A percentile compares a stretch with the other conserved stretches of the same genome.
phyloP scores from a whole-genome alignment of 2,888 invertebrate genomes.

The Ochropleura plecta region DNA sequence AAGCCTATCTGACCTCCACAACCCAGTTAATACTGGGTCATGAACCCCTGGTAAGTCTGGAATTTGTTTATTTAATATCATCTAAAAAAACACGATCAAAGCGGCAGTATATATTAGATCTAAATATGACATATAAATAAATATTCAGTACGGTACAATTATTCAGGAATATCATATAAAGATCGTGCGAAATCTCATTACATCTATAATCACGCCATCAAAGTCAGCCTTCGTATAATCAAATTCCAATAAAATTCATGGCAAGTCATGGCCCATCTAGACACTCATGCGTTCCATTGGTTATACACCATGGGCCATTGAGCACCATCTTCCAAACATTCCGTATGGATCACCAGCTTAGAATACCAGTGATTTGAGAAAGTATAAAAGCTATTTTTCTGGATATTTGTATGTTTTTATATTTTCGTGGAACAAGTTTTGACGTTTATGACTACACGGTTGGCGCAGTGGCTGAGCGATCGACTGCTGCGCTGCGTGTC shows the following conservation, averaged over 20 bases:
- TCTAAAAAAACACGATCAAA: not conserved
- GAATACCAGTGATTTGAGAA: conserved; percentile 29
- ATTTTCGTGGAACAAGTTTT: conserved; percentile 6
- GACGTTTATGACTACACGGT: too few species aligned
- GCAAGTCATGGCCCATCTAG: conserved; percentile 63
- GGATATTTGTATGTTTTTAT: conserved; percentile 39
- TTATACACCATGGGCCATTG: conserved; percentile 76
- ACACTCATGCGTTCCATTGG: conserved; percentile 68
- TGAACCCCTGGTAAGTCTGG: too few species aligned
- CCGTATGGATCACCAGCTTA: conserved; percentile 49
- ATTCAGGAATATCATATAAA: conserved; percentile 11
- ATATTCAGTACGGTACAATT: not conserved
- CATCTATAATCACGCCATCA: conserved; percentile 70
- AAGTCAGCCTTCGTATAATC: conserved; percentile 70
- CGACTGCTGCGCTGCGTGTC: too few species aligned
- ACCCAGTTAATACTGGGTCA: too few species aligned
- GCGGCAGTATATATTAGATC: not conserved
- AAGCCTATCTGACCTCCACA: too few species aligned
- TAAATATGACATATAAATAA: not conserved
- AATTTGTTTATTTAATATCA: not conserved
- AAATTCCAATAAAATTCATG: conserved; percentile 80
- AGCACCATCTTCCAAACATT: conserved; percentile 72
- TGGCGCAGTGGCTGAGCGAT: too few species aligned
- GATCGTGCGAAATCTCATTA: conserved; percentile 63
- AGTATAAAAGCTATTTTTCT: conserved; percentile 33